phyloP scores from a whole-genome alignment of 2,888 invertebrate species.

The Xylocampa areola region DNA sequence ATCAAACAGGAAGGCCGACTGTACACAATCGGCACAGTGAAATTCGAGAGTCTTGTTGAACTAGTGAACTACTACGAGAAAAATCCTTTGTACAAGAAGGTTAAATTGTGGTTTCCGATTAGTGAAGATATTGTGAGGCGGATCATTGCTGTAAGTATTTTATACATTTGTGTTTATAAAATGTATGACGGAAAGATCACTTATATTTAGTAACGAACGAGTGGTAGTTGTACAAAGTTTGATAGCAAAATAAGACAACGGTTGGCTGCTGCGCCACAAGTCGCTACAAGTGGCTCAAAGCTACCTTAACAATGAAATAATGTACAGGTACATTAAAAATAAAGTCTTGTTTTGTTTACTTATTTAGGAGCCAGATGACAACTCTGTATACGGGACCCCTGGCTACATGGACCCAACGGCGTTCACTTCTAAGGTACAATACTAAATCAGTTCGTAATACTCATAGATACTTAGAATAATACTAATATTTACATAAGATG shows the following conservation, averaged over 20 bases:
- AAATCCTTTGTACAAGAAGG: slow-evolving; percentile 96
- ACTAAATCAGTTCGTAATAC: background rate
- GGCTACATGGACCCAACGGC: slow-evolving; percentile 95
- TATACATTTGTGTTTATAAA: background rate
- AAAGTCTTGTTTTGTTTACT: slow-evolving; percentile 11
- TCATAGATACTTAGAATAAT: background rate
- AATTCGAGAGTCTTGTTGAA: slow-evolving; percentile 98
- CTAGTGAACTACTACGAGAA: slow-evolving; percentile 97
- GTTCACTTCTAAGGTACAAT: slow-evolving; percentile 92
- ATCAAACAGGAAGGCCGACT: slow-evolving; percentile 97
- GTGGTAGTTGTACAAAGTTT: too few species aligned
- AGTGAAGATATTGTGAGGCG: slow-evolving; percentile 93
- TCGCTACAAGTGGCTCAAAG: too few species aligned
- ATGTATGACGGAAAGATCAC: too few species aligned
- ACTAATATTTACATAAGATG: too few species aligned
- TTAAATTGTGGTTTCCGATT: slow-evolving; percentile 95
- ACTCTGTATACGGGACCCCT: slow-evolving; percentile 92
- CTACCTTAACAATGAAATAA: background rate
- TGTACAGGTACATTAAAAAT: background rate
- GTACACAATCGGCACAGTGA: slow-evolving; percentile 96
- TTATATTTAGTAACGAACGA: too few species aligned
- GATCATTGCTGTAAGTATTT: slow-evolving; percentile 90
- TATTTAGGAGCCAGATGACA: slow-evolving; percentile 92
- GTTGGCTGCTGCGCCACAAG: too few species aligned
- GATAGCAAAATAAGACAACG: too few species aligned